Conservation (phyloP, 2,888 invertebrate species). For the Drosophila gaucha region DNA sequence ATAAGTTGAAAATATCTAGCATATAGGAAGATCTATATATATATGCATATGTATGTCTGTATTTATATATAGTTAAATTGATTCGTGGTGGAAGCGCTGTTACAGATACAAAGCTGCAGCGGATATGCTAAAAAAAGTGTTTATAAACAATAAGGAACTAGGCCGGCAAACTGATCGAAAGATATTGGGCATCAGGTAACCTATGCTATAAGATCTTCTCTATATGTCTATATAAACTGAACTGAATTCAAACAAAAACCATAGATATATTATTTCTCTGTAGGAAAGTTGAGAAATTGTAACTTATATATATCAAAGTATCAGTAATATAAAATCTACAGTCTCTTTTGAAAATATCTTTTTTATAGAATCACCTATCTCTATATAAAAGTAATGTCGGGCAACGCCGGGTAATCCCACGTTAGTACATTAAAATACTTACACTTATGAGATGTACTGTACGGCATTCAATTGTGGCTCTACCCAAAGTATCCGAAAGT, state of each 20-base stretch:
- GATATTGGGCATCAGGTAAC: constrained; percentile 7
- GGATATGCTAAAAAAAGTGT: constrained; percentile 55
- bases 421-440: constrained; percentile 32
- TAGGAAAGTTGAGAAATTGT: no score
- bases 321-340: no score
- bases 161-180: constrained; percentile 31
- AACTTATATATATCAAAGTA: no score
- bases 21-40: constrained; percentile 3
- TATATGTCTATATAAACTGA: no score
- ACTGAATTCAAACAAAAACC: no score
- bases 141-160: constrained; percentile 62
- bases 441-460: constrained; percentile 72
- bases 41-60: background rate
- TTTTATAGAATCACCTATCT: background rate
- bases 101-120: constrained; percentile 35
- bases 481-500: constrained; percentile 40
- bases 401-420: background rate
- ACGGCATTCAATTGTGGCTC: constrained; percentile 48
- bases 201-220: background rate
- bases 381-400: no score
- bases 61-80: constrained; percentile 20
- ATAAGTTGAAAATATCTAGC: constrained; percentile 39
- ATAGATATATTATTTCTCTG: no score
- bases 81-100: constrained; percentile 37
- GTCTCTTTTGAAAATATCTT: no score